A percentile compares a stretch with the other conserved stretches of the same genome.
These are phyloP conservation scores for Aldabrachelys gigantea DNA, from an alignment of 2,113 vertebrate species.

Conservation along the genomic window DNA sequence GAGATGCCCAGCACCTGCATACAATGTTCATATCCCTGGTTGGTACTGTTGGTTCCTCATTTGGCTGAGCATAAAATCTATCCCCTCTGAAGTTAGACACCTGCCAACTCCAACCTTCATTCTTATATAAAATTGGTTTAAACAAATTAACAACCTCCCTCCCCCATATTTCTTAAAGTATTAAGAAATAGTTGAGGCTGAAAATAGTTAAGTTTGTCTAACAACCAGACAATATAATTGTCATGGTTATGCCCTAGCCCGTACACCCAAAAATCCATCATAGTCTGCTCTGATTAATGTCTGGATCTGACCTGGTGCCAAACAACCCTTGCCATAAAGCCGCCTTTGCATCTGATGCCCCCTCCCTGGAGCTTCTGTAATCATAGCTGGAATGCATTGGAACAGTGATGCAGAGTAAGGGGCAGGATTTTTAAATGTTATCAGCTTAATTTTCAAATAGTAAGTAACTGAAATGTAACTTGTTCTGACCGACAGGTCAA, in stretches of 20 bases:
- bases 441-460: neutral
- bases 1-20: neutral
- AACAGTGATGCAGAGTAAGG: neutral
- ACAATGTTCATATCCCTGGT: neutral
- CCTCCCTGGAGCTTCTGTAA: neutral
- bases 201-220: neutral
- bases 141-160: rapidly evolving
- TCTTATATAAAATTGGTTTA: neutral
- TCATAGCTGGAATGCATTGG: neutral
- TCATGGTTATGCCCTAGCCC: no score
- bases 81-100: neutral
- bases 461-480: neutral
- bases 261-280: neutral
- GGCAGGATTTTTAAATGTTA: neutral
- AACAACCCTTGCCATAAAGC: neutral
- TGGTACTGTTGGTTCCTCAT: neutral
- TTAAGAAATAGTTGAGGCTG: neutral
- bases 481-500: neutral
- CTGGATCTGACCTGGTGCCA: neutral
- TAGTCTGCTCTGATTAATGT: neutral
- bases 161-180: neutral
- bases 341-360: neutral
- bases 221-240: no score
- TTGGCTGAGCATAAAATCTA: neutral
- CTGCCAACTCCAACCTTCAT: rapidly evolving